These are phyloP conservation scores for Autographa gamma DNA, from an alignment of 2,888 invertebrate species.

Conservation along the genomic window DNA sequence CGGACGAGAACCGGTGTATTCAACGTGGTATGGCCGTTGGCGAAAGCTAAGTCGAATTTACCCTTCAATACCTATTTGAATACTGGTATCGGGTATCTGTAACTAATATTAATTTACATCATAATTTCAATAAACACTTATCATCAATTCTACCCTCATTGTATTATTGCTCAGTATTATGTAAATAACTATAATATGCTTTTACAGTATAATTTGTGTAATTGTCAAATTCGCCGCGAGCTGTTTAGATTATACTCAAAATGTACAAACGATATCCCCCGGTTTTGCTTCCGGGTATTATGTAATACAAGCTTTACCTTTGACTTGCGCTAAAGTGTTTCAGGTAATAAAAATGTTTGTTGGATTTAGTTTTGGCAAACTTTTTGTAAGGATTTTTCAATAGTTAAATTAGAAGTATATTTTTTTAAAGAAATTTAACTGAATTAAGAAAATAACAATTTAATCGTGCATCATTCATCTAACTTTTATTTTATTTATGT, in stretches of 20 bases:
- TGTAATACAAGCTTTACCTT: neutral
- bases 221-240: conserved; percentile 63
- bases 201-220: conserved; percentile 64
- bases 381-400: neutral
- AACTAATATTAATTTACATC: neutral
- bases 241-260: conserved; percentile 53
- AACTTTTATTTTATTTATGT: too few species aligned
- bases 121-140: neutral
- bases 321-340: neutral
- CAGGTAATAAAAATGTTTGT: too few species aligned
- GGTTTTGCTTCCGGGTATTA: neutral
- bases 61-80: too few species aligned
- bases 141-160: conserved; percentile 11
- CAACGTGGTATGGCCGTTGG: too few species aligned
- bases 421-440: too few species aligned
- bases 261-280: conserved; percentile 6
- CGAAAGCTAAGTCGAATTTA: too few species aligned
- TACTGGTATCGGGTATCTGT: too few species aligned
- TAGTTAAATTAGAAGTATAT: too few species aligned
- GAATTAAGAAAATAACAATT: too few species aligned
- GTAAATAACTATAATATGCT: conserved; percentile 50
- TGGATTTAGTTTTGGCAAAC: neutral
- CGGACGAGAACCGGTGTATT: too few species aligned
- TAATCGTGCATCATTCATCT: too few species aligned
- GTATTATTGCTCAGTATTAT: conserved; percentile 61